A percentile compares a stretch with the other conserved stretches of the same genome.
Conservation (phyloP, 2,113 vertebrate genomes). For the human region GRCh38 chr2:69239001-69239500, state of each 20-base stretch:
- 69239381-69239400: too few species aligned
- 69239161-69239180: conserved; percentile 2
- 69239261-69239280: conserved; percentile 13
- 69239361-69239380: too few species aligned
- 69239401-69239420: too few species aligned
- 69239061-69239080: background rate
- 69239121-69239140: background rate
- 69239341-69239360: too few species aligned
- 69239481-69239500: too few species aligned
- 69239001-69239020: conserved; percentile 37
- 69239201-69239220: conserved; percentile 23
- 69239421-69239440: too few species aligned
- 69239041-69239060: conserved; percentile 8
- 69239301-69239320: too few species aligned
- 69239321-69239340: too few species aligned
- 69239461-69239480: too few species aligned
- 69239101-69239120: background rate
- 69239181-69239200: conserved; percentile 3
- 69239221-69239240: conserved; percentile 12
- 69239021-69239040: conserved; percentile 41
- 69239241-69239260: background rate
- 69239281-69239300: background rate
- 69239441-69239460: too few species aligned
- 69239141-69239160: conserved; percentile 39
- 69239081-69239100: conserved; percentile 24